A percentile compares a stretch with the other conserved stretches of the same genome.
These are phyloP conservation scores for Danionella dracula DNA, from an alignment of 2,797 vertebrate genomes.

Conservation along the genomic window DNA sequence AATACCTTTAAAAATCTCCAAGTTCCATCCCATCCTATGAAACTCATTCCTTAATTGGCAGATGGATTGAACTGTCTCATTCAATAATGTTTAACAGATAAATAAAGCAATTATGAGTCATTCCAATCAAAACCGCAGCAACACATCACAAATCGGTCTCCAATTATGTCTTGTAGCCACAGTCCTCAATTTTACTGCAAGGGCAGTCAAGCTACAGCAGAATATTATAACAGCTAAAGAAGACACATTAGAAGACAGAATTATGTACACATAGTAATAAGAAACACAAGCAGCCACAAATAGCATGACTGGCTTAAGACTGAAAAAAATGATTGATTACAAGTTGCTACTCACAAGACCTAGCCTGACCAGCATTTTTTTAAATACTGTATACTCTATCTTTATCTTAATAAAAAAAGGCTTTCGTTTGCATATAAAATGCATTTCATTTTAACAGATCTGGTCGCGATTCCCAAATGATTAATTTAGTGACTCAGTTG, in stretches of 20 bases:
- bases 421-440: no score
- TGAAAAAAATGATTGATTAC: no score
- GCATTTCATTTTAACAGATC: no score
- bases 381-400: no score
- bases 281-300: no score
- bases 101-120: slow-evolving; percentile 54
- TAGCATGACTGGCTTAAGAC: no score
- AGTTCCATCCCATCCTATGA: slow-evolving; percentile 36
- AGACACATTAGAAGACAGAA: neutral
- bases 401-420: no score
- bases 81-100: slow-evolving; percentile 54
- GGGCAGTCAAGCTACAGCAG: slow-evolving; percentile 23
- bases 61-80: slow-evolving; percentile 51
- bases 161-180: slow-evolving; percentile 32
- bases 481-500: no score
- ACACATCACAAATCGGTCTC: slow-evolving; percentile 32
- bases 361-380: no score
- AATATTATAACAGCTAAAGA: slow-evolving; percentile 14
- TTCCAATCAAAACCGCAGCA: slow-evolving; percentile 43
- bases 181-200: slow-evolving; percentile 32
- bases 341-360: no score
- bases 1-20: slow-evolving; percentile 8
- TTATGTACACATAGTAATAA: neutral
- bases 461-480: no score
- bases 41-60: slow-evolving; percentile 59